phyloP scores from a whole-genome alignment of 1,140 invertebrate species.

The Hyphantria cunea region DNA sequence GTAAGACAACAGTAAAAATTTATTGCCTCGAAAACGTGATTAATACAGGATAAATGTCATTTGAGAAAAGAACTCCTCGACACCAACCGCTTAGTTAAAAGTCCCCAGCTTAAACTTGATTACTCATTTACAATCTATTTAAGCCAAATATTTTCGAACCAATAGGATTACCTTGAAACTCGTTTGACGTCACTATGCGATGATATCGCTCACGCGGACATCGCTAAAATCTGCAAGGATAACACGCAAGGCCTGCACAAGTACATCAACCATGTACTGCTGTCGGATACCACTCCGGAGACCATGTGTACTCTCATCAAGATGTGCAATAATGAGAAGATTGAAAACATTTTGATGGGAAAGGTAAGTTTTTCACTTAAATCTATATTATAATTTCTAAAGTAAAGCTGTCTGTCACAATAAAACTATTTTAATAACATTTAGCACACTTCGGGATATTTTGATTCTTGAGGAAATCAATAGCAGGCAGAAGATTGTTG shows the following conservation, averaged over 20 bases:
- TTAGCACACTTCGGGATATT: too few species aligned
- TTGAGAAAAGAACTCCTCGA: too few species aligned
- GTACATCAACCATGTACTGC: conserved; percentile 58
- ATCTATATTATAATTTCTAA: neutral
- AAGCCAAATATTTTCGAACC: neutral
- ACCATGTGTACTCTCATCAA: conserved; percentile 64
- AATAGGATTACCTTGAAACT: conserved; percentile 58
- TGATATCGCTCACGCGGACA: conserved; percentile 42
- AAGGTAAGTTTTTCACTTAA: conserved; percentile 36
- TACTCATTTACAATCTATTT: neutral
- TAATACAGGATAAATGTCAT: too few species aligned
- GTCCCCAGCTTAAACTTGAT: too few species aligned
- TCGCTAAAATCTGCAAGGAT: conserved; percentile 53
- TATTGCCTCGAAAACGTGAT: too few species aligned
- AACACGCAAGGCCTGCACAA: conserved; percentile 52
- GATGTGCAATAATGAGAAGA: conserved; percentile 67
- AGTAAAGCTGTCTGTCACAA: too few species aligned
- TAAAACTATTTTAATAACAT: too few species aligned
- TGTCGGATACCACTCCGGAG: conserved; percentile 51
- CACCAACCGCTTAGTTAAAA: too few species aligned
- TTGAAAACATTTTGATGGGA: conserved; percentile 46
- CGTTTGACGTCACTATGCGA: conserved; percentile 55
- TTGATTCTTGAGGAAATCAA: too few species aligned
- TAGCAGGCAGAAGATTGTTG: too few species aligned
- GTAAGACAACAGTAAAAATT: too few species aligned